Percentiles rank a stretch among this genome's conserved stretches.
Conservation (phyloP, 2,888 invertebrate genomes). For the Gnatocerus cornutus region DNA sequence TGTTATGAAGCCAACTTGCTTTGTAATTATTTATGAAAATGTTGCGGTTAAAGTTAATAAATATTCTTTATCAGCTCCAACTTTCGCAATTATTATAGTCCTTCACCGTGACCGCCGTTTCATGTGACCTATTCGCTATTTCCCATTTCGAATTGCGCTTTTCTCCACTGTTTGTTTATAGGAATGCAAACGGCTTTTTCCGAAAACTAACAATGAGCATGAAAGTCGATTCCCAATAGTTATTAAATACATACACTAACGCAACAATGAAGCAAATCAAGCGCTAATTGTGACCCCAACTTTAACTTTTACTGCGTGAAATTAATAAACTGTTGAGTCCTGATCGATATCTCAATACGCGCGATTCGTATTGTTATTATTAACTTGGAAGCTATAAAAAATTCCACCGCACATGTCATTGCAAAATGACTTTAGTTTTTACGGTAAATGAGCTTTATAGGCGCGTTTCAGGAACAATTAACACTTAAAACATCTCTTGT, state of each 20-base stretch:
- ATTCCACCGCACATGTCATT: constrained; percentile 7
- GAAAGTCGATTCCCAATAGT: constrained; percentile 25
- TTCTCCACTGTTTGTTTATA: too few relatives aligned
- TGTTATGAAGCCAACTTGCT: constrained; percentile 17
- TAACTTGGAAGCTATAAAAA: too few relatives aligned
- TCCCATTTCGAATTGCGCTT: background rate
- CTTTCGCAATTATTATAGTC: constrained; percentile 25
- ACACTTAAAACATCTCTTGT: constrained; percentile 30
- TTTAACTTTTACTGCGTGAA: constrained; percentile 24
- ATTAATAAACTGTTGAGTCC: constrained; percentile 20
- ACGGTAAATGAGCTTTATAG: constrained; percentile 27
- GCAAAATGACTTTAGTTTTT: constrained; percentile 6
- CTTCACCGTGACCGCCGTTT: constrained; percentile 15
- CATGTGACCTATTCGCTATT: constrained; percentile 4
- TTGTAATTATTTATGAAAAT: constrained; percentile 35
- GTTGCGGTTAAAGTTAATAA: constrained; percentile 30
- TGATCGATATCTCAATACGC: constrained; percentile 9
- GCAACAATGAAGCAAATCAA: constrained; percentile 23
- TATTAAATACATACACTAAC: constrained; percentile 22
- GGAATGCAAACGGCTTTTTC: too few relatives aligned
- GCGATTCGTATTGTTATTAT: too few relatives aligned
- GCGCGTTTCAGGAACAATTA: constrained; percentile 42
- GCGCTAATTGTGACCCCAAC: background rate
- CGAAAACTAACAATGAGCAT: background rate
- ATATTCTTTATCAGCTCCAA: constrained; percentile 29